Base-by-base conservation (phyloP, 2,888 invertebrate genomes). In the Plusia festucae region DNA sequence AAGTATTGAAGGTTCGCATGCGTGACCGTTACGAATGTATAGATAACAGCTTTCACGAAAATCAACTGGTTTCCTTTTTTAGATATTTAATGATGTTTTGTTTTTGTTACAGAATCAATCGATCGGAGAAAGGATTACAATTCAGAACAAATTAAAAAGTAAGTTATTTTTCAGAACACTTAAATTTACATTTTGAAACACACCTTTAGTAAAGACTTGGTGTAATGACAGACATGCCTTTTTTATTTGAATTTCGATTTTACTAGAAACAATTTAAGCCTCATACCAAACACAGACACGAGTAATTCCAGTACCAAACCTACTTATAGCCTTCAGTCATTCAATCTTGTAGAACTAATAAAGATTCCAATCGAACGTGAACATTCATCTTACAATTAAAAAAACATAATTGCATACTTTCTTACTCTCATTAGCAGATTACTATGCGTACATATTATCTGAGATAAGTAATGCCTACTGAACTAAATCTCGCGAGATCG, bases 31-130 rank as follows among this genome's bases (percentile, higher is more conserved):
- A 73, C 82, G 77, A 85, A 84, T 77, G 65, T 75, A 72, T 68
- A 53, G 49, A 74, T 74, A 68, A 63, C 65, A 70, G 85, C 89
- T 90, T 89, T 90, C 89, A 86, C 87, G 81, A 82, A 81, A 78
- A 82, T 72, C 18, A 24, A 63, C 51, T 46, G 49, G 27, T 79
- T 79, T 73, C 71, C 73, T 51, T 68, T 78, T 78, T 70, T 27
- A 60, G 57, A 52, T 15, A 34, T 68, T 27, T 55, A 65, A 52
- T 16, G 52, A 13, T 71, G 53, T 66, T 55, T 68, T 68, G 40
- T 66, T 64, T 76, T 82, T 77, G 73, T 81, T 81, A 53, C 77
- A 81, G 81, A 79, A 53, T 65, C 59, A 32, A 40, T 55, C 44
- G 22, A 44, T 66, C 64, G n/a, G 68, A 54, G 44, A 51, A 34